Percentiles rank a stretch among this genome's conserved stretches.
phyloP scores from a whole-genome alignment of 2,797 vertebrate species.

The Todus mexicanus region DNA sequence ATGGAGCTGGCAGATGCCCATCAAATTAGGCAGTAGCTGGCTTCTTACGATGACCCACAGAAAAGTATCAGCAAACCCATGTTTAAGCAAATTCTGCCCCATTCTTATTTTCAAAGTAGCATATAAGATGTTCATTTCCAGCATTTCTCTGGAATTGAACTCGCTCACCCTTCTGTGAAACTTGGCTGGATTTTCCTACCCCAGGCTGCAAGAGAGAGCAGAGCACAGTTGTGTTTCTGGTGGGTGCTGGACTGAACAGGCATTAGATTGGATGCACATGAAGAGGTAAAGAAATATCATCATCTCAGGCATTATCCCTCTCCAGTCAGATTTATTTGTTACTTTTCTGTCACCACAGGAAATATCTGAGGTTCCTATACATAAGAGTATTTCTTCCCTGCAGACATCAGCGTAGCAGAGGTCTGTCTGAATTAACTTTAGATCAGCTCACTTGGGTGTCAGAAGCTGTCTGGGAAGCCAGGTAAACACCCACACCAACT shows the following conservation, averaged over 20 bases:
- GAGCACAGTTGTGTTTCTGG: background rate
- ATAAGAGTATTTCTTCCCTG: slow-evolving; percentile 47
- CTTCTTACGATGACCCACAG: slow-evolving; percentile 8
- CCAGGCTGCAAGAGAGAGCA: background rate
- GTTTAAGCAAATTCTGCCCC: background rate
- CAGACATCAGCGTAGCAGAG: slow-evolving; percentile 52
- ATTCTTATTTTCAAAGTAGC: background rate
- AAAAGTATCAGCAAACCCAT: background rate
- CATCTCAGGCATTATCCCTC: background rate
- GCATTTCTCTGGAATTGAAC: background rate
- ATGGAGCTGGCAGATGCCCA: background rate
- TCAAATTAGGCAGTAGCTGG: background rate
- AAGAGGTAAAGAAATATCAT: slow-evolving; percentile 7
- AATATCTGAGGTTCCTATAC: slow-evolving; percentile 33
- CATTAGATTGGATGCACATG: background rate
- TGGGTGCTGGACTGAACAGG: background rate
- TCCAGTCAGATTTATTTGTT: slow-evolving; percentile 51
- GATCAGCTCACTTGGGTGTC: slow-evolving; percentile 63
- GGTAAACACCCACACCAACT: slow-evolving; percentile 10
- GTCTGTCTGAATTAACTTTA: slow-evolving; percentile 64
- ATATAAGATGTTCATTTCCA: background rate
- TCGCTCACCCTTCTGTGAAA: background rate
- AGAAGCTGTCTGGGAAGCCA: slow-evolving; percentile 54
- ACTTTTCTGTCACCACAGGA: slow-evolving; percentile 46
- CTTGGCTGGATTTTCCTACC: background rate